Evolutionary conservation across 2,113 vertebrate species (phyloP).

Genomic region (Xenopus borealis): DNA sequence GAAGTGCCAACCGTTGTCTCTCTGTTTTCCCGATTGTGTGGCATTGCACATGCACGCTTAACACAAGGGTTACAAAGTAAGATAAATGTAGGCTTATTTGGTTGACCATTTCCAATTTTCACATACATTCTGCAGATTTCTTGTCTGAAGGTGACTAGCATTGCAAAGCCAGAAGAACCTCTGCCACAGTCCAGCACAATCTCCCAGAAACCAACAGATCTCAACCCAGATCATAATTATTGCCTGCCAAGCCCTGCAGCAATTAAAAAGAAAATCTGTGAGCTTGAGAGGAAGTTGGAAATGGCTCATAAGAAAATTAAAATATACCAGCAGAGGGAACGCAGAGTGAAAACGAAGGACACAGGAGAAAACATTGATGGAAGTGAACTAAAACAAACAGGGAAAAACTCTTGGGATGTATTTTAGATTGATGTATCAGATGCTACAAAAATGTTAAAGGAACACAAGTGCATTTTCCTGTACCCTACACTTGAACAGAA

Average conservation of each 20-base stretch:
- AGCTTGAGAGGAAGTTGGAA: conserved; percentile 23
- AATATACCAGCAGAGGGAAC: conserved; percentile 35
- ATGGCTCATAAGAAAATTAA: conserved; percentile 33
- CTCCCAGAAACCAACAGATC: not conserved
- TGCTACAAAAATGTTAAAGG: too few relatives aligned
- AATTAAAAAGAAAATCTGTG: conserved; percentile 32
- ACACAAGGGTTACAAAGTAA: too few relatives aligned
- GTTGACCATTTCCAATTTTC: too few relatives aligned
- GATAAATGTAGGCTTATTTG: too few relatives aligned
- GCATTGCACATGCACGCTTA: too few relatives aligned
- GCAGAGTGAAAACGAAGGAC: conserved; percentile 16
- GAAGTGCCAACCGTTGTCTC: too few relatives aligned
- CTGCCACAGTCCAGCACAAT: not conserved
- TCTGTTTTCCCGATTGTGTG: too few relatives aligned
- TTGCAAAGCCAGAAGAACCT: not conserved
- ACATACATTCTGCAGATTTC: conserved; percentile 1
- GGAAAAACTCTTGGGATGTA: not conserved
- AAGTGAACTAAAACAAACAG: not conserved
- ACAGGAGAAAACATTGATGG: not conserved
- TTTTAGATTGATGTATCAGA: not conserved
- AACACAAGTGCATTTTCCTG: too few relatives aligned
- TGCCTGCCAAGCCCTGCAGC: conserved; percentile 17
- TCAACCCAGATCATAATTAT: conserved; percentile 8
- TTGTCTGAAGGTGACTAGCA: not conserved
- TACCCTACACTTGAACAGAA: too few relatives aligned